Evolutionary conservation across 2,113 vertebrate genomes (phyloP), one percentile per base, ranked within the genome.

Genomic region (Euleptes europaea): DNA sequence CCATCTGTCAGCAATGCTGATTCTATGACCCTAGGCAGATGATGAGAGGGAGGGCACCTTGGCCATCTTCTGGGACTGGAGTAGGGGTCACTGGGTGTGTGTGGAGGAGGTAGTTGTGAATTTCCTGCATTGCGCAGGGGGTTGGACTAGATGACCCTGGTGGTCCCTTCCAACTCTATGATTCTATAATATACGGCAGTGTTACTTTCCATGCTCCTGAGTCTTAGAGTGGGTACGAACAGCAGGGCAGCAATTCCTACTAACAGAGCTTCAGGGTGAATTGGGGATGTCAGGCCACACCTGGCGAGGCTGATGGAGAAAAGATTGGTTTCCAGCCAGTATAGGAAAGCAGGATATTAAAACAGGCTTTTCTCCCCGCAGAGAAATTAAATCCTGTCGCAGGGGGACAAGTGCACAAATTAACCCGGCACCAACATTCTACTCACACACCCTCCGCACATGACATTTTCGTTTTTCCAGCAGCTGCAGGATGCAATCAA

Each of bases 361-460:
- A 3, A 2, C 40, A 5, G 2, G 33, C 15, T 3, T 65, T 15
- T 0, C 28, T 0, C 77, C 0, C 15, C 47, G n/a, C n/a, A 1
- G 77, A 0, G 1, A 67, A 33, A n/a, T 69, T 28, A 11, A 60
- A 35, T 11, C 21, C 49, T 33, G 5, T 38, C 6, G 9, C 51
- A 0, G 71, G 3, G n/a, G 19, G 76, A 2, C 6, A 1, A 51
- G 35, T 3, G 38, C 11, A 57, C 33, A 26, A 26, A 11, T 10
- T 49, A 2, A 0, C 0, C 57, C 23, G 1, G 31, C 78, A 0
- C 2, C 4, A 0, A 0, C 13, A 0, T 3, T 71, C 60, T 1
- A 0, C 1, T 3, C 1, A 1, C 1, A 1, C 10, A 49, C 2
- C 23, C 47, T 1, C 19, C 57, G 6, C 54, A 0, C 4, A 12